phyloP scores from a whole-genome alignment of 2,113 vertebrate species.

The Pachycephala philippinensis region DNA sequence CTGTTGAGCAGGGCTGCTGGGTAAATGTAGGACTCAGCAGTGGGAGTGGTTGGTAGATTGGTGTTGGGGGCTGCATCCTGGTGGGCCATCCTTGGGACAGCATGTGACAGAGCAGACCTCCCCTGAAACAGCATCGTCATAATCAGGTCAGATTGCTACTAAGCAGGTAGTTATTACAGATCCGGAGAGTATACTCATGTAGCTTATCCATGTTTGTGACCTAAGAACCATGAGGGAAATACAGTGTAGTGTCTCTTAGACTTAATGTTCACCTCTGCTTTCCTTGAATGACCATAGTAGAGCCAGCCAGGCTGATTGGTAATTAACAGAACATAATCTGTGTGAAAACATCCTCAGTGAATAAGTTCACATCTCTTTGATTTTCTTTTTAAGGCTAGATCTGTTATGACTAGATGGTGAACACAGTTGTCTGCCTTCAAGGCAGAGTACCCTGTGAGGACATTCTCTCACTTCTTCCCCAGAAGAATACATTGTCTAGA shows the following conservation, averaged over 20 bases:
- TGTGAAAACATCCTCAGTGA: neutral
- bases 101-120: neutral
- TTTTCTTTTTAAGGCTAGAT: neutral
- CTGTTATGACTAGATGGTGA: neutral
- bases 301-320: neutral
- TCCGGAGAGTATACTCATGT: neutral
- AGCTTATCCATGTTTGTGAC: neutral
- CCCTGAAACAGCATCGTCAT: neutral
- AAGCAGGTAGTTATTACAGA: neutral
- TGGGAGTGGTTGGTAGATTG: neutral
- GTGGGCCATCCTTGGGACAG: neutral
- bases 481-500: neutral
- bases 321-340: neutral
- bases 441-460: neutral
- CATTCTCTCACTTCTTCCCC: neutral
- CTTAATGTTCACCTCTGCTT: neutral
- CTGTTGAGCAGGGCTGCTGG: neutral
- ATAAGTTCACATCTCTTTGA: neutral
- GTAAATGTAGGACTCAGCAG: too few relatives aligned
- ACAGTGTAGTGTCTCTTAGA: neutral
- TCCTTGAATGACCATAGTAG: neutral
- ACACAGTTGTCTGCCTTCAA: neutral
- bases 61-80: neutral
- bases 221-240: neutral
- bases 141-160: neutral